Evolutionary conservation across 2,888 invertebrate genomes (phyloP).

Genomic region (Heliothis peltigera): DNA sequence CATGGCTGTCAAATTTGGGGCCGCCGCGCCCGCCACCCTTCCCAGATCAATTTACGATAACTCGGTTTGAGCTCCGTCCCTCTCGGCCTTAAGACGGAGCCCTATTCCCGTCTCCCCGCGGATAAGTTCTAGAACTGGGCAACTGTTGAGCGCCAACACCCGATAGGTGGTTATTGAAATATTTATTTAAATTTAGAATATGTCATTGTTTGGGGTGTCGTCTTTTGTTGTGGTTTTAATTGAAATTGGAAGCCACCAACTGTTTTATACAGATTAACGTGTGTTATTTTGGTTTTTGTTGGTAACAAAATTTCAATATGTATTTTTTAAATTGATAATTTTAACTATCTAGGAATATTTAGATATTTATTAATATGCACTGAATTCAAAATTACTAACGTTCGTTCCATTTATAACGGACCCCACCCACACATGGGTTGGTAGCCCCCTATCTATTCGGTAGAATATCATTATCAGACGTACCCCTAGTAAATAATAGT

Average conservation of each 20-base stretch:
- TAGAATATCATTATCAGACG: conserved; percentile 41
- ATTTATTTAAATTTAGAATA: conserved; percentile 41
- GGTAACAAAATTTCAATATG: background rate
- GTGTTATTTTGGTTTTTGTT: conserved; percentile 6
- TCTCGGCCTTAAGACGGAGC: conserved; percentile 86
- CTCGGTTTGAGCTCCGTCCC: conserved; percentile 87
- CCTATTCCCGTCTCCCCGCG: conserved; percentile 85
- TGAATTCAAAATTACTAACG: background rate
- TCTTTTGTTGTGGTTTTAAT: conserved; percentile 29
- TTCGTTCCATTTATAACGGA: background rate
- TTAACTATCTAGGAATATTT: background rate
- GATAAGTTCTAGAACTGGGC: conserved; percentile 85
- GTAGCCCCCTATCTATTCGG: conserved; percentile 46
- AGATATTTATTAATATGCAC: background rate
- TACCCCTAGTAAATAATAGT: conserved; percentile 58
- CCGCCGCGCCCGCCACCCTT: conserved; percentile 76
- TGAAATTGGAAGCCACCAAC: conserved; percentile 17
- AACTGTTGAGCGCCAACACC: conserved; percentile 70
- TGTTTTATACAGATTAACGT: conserved; percentile 25
- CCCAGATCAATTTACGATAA: conserved; percentile 90
- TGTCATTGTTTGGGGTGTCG: conserved; percentile 9
- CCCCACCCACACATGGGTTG: conserved; percentile 12
- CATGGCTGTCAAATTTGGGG: conserved; percentile 90
- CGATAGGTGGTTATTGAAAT: conserved; percentile 65
- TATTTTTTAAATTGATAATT: background rate